These are phyloP conservation scores for Nesoenas mayeri DNA, from an alignment of 2,113 vertebrate genomes.

Conservation along the genomic window DNA sequence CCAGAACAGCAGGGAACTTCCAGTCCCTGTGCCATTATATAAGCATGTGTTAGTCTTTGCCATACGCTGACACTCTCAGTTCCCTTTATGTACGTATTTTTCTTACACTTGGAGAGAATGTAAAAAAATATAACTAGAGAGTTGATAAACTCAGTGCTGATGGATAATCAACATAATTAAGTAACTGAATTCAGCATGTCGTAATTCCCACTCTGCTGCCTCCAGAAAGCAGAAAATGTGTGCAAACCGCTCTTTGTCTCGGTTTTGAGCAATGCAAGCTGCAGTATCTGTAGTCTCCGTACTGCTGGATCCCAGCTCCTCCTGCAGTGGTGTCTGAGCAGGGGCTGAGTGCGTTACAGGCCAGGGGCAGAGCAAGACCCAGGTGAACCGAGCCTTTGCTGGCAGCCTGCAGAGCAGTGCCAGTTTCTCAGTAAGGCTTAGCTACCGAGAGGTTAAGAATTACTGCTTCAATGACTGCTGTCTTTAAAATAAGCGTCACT, in stretches of 20 bases:
- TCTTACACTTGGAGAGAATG: background rate
- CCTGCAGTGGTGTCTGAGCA: background rate
- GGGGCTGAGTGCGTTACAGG: background rate
- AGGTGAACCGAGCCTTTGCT: background rate
- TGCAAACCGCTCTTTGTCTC: background rate
- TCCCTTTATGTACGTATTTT: background rate
- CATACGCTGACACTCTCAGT: background rate
- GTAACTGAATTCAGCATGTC: constrained; percentile 12
- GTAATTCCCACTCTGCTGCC: background rate
- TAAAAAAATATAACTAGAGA: background rate
- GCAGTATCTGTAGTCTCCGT: background rate
- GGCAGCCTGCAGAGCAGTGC: background rate
- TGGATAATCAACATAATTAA: constrained; percentile 7
- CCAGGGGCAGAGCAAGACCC: background rate
- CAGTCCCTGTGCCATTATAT: background rate
- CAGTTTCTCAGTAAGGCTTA: background rate
- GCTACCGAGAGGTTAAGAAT: background rate
- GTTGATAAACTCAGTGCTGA: background rate
- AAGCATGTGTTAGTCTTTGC: constrained; percentile 31
- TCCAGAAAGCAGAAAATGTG: background rate
- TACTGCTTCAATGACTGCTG: background rate
- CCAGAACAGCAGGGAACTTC: constrained; percentile 43
- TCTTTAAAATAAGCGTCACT: background rate
- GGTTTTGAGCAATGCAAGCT: background rate
- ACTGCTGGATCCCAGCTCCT: background rate